Evolutionary conservation across 2,888 invertebrate species (phyloP).

Genomic region (Trachelus stipa): DNA sequence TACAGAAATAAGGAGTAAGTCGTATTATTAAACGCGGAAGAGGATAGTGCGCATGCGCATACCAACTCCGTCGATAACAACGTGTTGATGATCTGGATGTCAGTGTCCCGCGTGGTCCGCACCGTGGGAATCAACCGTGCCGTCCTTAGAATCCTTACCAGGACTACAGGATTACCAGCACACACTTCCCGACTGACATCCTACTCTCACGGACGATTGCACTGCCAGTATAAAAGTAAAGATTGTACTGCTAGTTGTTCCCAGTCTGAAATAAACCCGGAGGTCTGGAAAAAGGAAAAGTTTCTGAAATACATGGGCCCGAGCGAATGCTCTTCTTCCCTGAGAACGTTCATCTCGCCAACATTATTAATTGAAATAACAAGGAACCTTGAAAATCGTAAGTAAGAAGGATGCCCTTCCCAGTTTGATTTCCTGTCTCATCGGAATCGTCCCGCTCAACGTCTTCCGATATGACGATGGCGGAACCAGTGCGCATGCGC

Average conservation of each 20-base stretch:
- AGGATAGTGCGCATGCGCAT: neutral
- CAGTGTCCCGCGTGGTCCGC: neutral
- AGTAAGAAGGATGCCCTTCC: neutral
- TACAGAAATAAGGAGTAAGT: neutral
- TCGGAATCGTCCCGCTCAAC: neutral
- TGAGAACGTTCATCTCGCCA: neutral
- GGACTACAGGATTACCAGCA: neutral
- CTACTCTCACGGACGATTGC: neutral
- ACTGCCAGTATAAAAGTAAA: neutral
- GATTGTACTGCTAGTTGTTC: neutral
- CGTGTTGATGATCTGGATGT: conserved; percentile 12
- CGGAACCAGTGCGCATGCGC: neutral
- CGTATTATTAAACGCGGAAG: conserved; percentile 10
- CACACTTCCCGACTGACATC: neutral
- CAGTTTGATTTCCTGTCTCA: neutral
- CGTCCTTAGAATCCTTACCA: neutral
- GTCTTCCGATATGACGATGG: neutral
- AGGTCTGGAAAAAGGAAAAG: neutral
- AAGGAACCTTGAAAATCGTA: neutral
- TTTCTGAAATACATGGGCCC: no score
- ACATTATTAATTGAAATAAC: neutral
- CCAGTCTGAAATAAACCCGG: neutral
- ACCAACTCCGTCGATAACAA: conserved; percentile 1
- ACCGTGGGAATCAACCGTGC: conserved; percentile 2
- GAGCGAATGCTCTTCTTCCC: neutral